phyloP scores from a whole-genome alignment of 1,140 invertebrate species.

The Cotesia chilonis region DNA sequence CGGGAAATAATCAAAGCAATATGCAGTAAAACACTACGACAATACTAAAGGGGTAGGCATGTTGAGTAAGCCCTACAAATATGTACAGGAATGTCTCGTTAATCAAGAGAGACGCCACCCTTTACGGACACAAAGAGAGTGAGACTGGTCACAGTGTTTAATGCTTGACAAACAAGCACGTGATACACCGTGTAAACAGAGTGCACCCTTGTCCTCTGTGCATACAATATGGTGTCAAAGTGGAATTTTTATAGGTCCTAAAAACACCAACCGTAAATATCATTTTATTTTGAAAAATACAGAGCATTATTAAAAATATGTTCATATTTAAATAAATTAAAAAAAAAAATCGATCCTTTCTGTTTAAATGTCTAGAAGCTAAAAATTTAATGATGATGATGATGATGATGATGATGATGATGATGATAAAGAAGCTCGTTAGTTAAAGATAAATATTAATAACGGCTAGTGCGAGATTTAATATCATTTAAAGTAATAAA shows the following conservation, averaged over 20 bases:
- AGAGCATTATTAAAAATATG: too few relatives aligned
- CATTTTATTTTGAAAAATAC: too few relatives aligned
- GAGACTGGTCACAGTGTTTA: slow-evolving; percentile 40
- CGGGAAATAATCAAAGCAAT: slow-evolving; percentile 21
- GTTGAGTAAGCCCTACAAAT: slow-evolving; percentile 22
- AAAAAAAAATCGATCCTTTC: too few relatives aligned
- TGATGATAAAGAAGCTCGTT: too few relatives aligned
- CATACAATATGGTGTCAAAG: neutral
- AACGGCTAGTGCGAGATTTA: too few relatives aligned
- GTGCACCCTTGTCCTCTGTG: slow-evolving; percentile 27
- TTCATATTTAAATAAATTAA: too few relatives aligned
- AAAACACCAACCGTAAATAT: too few relatives aligned
- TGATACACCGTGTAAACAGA: slow-evolving; percentile 26
- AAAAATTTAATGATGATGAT: too few relatives aligned
- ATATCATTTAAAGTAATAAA: too few relatives aligned
- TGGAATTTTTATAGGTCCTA: neutral
- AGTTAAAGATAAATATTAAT: too few relatives aligned
- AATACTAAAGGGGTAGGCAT: slow-evolving; percentile 24
- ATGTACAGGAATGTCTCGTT: slow-evolving; percentile 42
- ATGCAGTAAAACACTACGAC: slow-evolving; percentile 40
- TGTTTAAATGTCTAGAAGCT: too few relatives aligned
- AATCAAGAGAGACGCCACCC: slow-evolving; percentile 43
- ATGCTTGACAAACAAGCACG: slow-evolving; percentile 45
- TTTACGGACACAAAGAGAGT: slow-evolving; percentile 23
- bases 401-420: too few relatives aligned